Base-by-base conservation (phyloP, 2,888 invertebrate species). In the Phortica okadai region DNA sequence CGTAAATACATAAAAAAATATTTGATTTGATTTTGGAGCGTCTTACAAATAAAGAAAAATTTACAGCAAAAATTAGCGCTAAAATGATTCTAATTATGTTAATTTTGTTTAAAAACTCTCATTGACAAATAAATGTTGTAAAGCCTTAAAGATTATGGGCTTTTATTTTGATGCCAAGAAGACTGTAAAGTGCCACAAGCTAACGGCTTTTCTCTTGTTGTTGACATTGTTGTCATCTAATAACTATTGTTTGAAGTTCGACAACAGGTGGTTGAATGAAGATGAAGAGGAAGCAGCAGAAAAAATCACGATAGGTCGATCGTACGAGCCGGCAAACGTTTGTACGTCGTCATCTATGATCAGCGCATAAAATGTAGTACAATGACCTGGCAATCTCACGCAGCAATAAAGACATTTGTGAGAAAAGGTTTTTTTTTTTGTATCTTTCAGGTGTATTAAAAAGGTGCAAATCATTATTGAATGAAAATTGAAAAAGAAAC, bases 331-430 rank as follows among this genome's bases (percentile, higher is more conserved):
- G 21, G 59, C 59, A 59, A 8, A 7, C n/a, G 16, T 16, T 59
- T 59, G 7, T n/a, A 16, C 59, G 1, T 54, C n/a, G 54, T 54
- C 16, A 8, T 59, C 59, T 14, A 16, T 16, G 59, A 33, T 33
- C 54, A 54, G n/a, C n/a, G 42, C 42, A 42, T 66, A 41, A 66
- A 66, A 66, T 66, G 42, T 66, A 16, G 66, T 66, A 66, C 66
- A 66, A 66, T 66, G 66, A 66, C 66, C 66, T 42, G 21, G 14
- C 25, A 25, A 33, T 33, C 33, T 33, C 1, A 4, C 33, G 33
- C 33, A 50, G 50, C 50, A 8, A 50, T 50, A 50, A 50, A 50
- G 50, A 50, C 14, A 14, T 14, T 50, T 8, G 10, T 50, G 14
- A 50, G 10, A 50, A 50, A 50, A 50, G 8, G 14, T 45, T 21